A percentile compares a stretch with the other conserved stretches of the same genome.
These are phyloP conservation scores for Hypsopygia costalis DNA, from an alignment of 2,888 invertebrate genomes.

Conservation along the genomic window DNA sequence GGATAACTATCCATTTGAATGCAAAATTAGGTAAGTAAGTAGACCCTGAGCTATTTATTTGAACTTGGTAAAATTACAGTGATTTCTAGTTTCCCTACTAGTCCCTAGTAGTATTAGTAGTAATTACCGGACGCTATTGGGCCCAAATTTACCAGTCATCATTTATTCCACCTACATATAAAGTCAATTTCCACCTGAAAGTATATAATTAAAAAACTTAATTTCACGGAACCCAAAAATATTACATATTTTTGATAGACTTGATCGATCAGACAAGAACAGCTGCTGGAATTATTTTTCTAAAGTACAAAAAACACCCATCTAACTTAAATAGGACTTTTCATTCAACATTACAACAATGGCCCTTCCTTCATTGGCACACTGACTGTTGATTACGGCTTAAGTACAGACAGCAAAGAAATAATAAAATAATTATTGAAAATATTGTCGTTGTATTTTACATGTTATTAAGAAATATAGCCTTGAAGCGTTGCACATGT, in stretches of 20 bases:
- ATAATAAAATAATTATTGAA: background rate
- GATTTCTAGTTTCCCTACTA: too few species aligned
- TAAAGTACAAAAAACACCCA: conserved; percentile 62
- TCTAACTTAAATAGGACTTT: conserved; percentile 76
- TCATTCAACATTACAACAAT: conserved; percentile 77
- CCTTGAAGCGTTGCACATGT: too few species aligned
- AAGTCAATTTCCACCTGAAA: background rate
- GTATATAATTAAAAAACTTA: conserved; percentile 33
- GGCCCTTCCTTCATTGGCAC: conserved; percentile 78
- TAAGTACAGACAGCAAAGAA: conserved; percentile 50
- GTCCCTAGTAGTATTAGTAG: too few species aligned
- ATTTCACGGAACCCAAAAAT: conserved; percentile 68
- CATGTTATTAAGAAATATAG: too few species aligned
- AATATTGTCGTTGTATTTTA: too few species aligned
- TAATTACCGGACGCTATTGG: too few species aligned
- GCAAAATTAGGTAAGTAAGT: too few species aligned
- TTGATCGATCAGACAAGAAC: conserved; percentile 67
- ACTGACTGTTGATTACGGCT: conserved; percentile 73
- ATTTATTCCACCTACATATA: too few species aligned
- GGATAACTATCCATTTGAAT: too few species aligned
- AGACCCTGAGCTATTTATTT: too few species aligned
- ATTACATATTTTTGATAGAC: conserved; percentile 46
- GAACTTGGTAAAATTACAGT: too few species aligned
- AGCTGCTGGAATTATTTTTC: conserved; percentile 76
- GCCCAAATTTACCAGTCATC: too few species aligned